Conservation (phyloP, 2,888 invertebrate genomes). For the Chaitophorus viminalis region DNA sequence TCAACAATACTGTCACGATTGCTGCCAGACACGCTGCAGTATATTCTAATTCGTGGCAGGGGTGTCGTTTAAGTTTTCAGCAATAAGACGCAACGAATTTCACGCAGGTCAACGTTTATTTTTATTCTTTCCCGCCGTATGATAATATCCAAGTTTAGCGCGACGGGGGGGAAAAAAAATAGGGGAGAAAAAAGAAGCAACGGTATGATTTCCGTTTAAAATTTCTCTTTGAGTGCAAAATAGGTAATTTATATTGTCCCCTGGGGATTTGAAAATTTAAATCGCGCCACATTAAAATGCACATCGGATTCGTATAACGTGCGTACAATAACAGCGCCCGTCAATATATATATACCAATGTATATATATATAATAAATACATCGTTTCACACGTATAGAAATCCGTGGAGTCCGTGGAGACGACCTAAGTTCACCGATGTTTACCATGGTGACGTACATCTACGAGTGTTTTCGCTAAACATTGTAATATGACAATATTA, state of each 20-base stretch:
- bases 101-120: background rate
- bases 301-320: background rate
- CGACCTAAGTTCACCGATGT: too few relatives aligned
- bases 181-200: background rate
- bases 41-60: background rate
- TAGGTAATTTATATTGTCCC: conserved; percentile 7
- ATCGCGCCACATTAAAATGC: conserved; percentile 16
- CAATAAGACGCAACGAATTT: background rate
- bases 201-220: background rate
- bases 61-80: background rate
- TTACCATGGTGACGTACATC: too few relatives aligned
- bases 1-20: background rate
- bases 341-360: too few relatives aligned
- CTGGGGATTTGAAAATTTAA: conserved; percentile 34
- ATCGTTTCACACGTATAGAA: too few relatives aligned
- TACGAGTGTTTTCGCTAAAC: too few relatives aligned
- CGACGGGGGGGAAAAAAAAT: too few relatives aligned
- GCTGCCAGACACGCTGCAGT: background rate
- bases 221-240: conserved; percentile 7
- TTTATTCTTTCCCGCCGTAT: too few relatives aligned
- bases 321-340: background rate
- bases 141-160: background rate
- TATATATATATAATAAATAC: too few relatives aligned
- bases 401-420: too few relatives aligned
- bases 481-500: too few relatives aligned